Percentiles rank a stretch among this genome's conserved stretches.
These are phyloP conservation scores for Haplotaxodon microlepis DNA, from an alignment of 2,113 vertebrate genomes.

Conservation along the genomic window DNA sequence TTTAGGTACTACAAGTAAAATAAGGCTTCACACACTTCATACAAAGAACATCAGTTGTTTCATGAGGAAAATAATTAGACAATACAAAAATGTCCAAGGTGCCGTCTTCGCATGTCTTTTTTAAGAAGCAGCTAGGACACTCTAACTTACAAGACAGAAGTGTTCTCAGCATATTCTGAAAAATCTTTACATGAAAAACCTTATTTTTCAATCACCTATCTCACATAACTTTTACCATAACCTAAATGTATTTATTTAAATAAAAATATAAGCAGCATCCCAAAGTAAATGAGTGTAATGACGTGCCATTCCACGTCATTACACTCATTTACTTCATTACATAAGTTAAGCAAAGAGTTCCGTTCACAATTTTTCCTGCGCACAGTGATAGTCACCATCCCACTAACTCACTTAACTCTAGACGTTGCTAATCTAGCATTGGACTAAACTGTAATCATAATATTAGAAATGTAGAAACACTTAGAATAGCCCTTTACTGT, in stretches of 20 bases:
- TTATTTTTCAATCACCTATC: neutral
- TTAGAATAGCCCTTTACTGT: neutral
- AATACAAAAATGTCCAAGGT: neutral
- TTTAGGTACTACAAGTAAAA: neutral
- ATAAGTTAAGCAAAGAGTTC: neutral
- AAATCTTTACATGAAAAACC: neutral
- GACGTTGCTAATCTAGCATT: neutral
- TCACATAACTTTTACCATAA: neutral
- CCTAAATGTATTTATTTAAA: neutral
- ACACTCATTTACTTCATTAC: neutral
- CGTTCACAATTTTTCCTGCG: neutral
- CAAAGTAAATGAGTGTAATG: neutral
- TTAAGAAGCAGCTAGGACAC: neutral
- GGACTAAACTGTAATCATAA: neutral
- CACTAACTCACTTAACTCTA: neutral
- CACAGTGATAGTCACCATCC: neutral
- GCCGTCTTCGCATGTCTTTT: neutral
- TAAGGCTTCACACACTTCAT: neutral
- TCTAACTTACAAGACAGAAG: neutral
- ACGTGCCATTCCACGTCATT: accelerated
- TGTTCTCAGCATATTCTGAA: neutral
- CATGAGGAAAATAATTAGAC: neutral
- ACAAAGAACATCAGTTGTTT: neutral
- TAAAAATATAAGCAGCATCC: neutral
- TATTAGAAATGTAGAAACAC: neutral